phyloP scores from a whole-genome alignment of 2,888 invertebrate species.

The Polietes domitor region DNA sequence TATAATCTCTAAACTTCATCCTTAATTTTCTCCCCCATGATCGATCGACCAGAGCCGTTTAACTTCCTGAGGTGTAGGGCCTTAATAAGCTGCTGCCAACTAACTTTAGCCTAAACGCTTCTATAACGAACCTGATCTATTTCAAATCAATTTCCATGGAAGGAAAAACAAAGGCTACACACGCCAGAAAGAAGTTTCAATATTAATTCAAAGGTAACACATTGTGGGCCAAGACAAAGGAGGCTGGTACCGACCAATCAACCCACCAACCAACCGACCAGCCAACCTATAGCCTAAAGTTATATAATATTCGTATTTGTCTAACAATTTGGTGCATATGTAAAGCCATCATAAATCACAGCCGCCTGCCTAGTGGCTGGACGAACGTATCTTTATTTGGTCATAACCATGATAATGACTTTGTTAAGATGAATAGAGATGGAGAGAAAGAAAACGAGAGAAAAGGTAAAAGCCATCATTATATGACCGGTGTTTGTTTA shows the following conservation, averaged over 20 bases:
- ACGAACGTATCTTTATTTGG: background rate
- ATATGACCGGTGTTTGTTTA: slow-evolving; percentile 14
- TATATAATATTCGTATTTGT: slow-evolving; percentile 33
- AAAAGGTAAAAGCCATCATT: slow-evolving; percentile 23
- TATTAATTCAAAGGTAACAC: background rate
- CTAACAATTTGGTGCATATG: slow-evolving; percentile 14
- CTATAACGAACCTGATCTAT: background rate
- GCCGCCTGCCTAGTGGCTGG: background rate
- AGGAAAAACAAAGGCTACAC: background rate
- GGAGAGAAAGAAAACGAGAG: background rate
- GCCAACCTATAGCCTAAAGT: slow-evolving; percentile 21
- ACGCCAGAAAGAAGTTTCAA: background rate
- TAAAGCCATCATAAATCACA: slow-evolving; percentile 6
- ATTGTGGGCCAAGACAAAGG: background rate
- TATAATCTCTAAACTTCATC: no score
- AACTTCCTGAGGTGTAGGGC: no score
- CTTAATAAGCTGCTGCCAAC: background rate
- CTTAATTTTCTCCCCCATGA: no score
- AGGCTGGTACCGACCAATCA: background rate
- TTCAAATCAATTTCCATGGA: slow-evolving; percentile 12
- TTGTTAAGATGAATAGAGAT: background rate
- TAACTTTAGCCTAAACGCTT: background rate
- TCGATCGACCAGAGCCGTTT: no score
- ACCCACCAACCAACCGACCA: no score
- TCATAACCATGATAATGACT: slow-evolving; percentile 12